Conservation (phyloP, 2,113 vertebrate species). For the Prunella himalayana region DNA sequence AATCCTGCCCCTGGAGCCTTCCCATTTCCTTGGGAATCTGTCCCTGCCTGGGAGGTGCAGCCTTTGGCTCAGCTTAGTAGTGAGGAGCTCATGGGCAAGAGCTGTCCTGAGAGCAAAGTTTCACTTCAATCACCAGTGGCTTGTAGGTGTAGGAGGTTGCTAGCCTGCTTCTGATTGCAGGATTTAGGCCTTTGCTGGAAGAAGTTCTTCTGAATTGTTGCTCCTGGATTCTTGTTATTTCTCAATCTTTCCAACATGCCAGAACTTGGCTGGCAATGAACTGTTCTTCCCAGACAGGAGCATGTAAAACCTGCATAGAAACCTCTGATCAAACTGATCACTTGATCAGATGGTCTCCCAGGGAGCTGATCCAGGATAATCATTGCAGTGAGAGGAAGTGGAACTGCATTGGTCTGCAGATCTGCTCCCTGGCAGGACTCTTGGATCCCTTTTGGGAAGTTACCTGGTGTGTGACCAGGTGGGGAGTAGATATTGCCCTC, state of each 20-base stretch:
- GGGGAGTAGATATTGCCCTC: neutral
- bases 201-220: neutral
- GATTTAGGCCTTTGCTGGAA: neutral
- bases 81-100: neutral
- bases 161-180: neutral
- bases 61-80: neutral
- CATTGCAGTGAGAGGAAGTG: neutral
- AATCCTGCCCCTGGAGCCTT: neutral
- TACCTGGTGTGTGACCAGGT: neutral
- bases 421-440: neutral
- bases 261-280: neutral
- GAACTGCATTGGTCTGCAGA: neutral
- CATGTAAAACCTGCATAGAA: neutral
- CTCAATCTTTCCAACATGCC: neutral
- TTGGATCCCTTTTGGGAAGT: neutral
- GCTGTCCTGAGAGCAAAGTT: neutral
- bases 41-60: neutral
- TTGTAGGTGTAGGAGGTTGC: neutral
- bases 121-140: neutral
- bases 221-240: constrained; percentile 7
- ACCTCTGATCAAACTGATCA: neutral
- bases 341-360: neutral
- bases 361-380: neutral
- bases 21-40: neutral
- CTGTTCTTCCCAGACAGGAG: neutral